A percentile compares a stretch with the other conserved stretches of the same genome.
Conservation (phyloP, 2,113 vertebrate genomes). For the Physeter macrocephalus region DNA sequence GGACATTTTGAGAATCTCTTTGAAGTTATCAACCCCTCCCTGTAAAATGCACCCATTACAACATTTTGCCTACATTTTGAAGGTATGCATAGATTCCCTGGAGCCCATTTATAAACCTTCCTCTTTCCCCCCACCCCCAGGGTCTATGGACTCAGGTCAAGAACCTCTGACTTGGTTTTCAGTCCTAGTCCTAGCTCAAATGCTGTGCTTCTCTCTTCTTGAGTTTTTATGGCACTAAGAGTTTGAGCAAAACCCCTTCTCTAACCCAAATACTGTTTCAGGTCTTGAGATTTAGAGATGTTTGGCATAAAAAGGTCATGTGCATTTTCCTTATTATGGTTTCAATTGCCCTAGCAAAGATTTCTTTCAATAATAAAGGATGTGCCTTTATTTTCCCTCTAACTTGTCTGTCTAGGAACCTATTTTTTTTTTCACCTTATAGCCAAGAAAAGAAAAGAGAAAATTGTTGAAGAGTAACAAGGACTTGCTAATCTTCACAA, state of each 20-base stretch:
- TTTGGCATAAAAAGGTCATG: not conserved
- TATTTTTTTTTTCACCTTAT: not conserved
- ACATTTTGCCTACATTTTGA: not conserved
- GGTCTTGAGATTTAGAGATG: not conserved
- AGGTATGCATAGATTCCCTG: not conserved
- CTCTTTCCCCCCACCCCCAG: not conserved
- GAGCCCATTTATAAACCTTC: not conserved
- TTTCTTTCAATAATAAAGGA: not conserved
- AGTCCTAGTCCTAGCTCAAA: not conserved
- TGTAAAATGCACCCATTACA: not conserved
- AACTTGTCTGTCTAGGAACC: not conserved
- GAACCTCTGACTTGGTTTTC: not conserved
- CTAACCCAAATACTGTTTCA: not conserved
- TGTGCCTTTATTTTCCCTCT: not conserved
- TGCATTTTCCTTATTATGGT: not conserved
- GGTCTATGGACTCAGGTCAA: not conserved
- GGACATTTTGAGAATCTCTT: slow-evolving; percentile 3
- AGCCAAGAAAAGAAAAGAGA: not conserved
- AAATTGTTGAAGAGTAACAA: slow-evolving; percentile 21
- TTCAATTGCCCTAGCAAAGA: not conserved
- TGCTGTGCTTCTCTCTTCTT: not conserved
- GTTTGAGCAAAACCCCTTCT: not conserved
- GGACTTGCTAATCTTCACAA: not conserved
- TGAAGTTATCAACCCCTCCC: not conserved
- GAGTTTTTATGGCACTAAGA: not conserved